A percentile compares a stretch with the other conserved stretches of the same genome.
Conservation (phyloP, 2,888 invertebrate genomes). For the Quadroppia sp. region DNA sequence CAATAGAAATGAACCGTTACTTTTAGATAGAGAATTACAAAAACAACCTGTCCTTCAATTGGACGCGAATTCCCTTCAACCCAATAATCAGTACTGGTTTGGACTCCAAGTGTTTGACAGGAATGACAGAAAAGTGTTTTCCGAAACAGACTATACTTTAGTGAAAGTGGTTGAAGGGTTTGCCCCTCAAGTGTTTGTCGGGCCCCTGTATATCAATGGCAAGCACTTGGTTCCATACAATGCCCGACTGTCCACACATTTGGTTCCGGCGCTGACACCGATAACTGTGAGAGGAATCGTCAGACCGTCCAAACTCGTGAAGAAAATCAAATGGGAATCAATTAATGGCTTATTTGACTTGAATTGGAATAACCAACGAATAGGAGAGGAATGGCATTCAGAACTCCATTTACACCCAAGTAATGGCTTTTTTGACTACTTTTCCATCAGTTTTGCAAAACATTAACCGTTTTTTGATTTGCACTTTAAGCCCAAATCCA, state of each 20-base stretch:
- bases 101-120: slow-evolving; percentile 47
- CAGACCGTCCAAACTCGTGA: slow-evolving; percentile 31
- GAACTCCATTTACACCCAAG: slow-evolving; percentile 40
- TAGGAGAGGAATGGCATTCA: slow-evolving; percentile 25
- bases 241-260: slow-evolving; percentile 34
- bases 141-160: slow-evolving; percentile 43
- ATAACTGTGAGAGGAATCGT: slow-evolving; percentile 35
- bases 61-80: slow-evolving; percentile 40
- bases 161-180: slow-evolving; percentile 45
- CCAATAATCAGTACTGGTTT: slow-evolving; percentile 45
- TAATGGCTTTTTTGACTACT: slow-evolving; percentile 1
- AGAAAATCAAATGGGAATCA: slow-evolving; percentile 45
- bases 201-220: slow-evolving; percentile 40
- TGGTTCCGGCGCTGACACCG: slow-evolving; percentile 41
- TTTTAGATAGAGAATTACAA: slow-evolving; percentile 40
- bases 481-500: slow-evolving; percentile 41
- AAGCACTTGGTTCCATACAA: slow-evolving; percentile 41
- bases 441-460: neutral
- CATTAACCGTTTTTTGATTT: neutral
- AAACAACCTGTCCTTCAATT: neutral
- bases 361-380: slow-evolving; percentile 35
- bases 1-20: slow-evolving; percentile 25
- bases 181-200: slow-evolving; percentile 46
- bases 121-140: slow-evolving; percentile 44
- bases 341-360: slow-evolving; percentile 39